Percentiles rank a stretch among this genome's conserved stretches.
Evolutionary conservation across 2,797 vertebrate genomes (phyloP).

Genomic region (Phrynocephalus guinanensis): DNA sequence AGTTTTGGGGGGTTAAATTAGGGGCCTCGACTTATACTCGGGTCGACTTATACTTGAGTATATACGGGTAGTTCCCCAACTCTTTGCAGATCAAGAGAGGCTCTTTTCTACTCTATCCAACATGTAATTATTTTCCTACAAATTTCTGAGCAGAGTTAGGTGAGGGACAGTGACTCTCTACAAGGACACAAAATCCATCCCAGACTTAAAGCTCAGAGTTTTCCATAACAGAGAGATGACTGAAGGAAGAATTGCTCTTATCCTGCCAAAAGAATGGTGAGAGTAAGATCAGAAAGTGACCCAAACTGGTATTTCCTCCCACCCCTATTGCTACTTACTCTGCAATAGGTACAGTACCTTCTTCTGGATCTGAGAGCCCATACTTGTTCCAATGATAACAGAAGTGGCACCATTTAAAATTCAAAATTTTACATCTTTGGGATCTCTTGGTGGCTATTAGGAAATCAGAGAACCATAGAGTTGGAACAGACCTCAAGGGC

Average conservation of each 20-base stretch:
- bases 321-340: conserved; percentile 53
- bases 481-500: too few species aligned
- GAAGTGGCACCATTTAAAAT: conserved; percentile 24
- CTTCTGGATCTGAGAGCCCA: conserved; percentile 43
- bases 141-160: conserved; percentile 14
- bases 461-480: neutral
- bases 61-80: too few species aligned
- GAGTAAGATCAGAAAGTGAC: too few species aligned
- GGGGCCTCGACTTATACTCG: too few species aligned
- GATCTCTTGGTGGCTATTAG: conserved; percentile 8
- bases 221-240: neutral
- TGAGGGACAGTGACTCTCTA: neutral
- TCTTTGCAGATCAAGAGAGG: neutral
- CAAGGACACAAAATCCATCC: neutral
- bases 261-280: neutral
- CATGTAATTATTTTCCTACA: neutral
- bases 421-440: neutral
- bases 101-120: neutral
- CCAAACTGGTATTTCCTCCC: neutral
- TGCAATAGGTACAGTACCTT: conserved; percentile 36
- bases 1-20: too few species aligned
- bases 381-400: conserved; percentile 48
- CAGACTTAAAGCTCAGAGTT: neutral
- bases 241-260: neutral
- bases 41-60: too few species aligned